phyloP scores from a whole-genome alignment of 2,888 invertebrate genomes.

The Pseudoips prasinana region DNA sequence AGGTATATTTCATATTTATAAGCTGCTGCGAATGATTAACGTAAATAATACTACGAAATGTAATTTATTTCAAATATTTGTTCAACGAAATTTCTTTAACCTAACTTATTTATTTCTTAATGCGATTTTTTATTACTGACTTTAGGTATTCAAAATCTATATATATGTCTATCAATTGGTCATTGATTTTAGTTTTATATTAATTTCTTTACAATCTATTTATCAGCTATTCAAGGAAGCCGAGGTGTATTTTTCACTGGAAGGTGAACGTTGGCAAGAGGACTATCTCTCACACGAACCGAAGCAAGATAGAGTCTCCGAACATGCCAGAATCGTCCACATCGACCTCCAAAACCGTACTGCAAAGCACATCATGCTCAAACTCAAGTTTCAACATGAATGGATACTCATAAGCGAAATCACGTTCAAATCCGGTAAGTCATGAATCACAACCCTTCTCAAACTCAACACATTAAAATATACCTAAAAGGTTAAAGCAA shows the following conservation, averaged over 20 bases:
- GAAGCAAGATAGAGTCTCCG: slow-evolving; percentile 78
- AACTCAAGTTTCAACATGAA: slow-evolving; percentile 88
- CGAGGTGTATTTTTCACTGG: slow-evolving; percentile 89
- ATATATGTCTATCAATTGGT: too few relatives aligned
- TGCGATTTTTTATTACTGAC: too few relatives aligned
- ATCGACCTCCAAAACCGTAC: slow-evolving; percentile 88
- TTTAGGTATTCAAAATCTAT: too few relatives aligned
- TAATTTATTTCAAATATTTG: too few relatives aligned
- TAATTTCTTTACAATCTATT: too few relatives aligned
- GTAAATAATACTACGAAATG: too few relatives aligned
- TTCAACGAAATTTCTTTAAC: too few relatives aligned
- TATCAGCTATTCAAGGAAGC: slow-evolving; percentile 87
- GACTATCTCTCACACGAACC: slow-evolving; percentile 84
- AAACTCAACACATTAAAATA: too few relatives aligned
- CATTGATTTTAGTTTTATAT: too few relatives aligned
- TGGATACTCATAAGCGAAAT: slow-evolving; percentile 96
- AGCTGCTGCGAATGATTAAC: background rate
- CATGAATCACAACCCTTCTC: background rate
- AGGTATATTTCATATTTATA: slow-evolving; percentile 67
- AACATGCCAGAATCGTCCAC: slow-evolving; percentile 84
- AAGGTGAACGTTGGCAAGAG: slow-evolving; percentile 88
- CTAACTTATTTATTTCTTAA: too few relatives aligned
- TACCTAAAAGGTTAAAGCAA: too few relatives aligned
- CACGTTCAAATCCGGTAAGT: slow-evolving; percentile 89
- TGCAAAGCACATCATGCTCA: slow-evolving; percentile 88